Conservation (phyloP, 2,888 invertebrate species). For the Achlya flavicornis region DNA sequence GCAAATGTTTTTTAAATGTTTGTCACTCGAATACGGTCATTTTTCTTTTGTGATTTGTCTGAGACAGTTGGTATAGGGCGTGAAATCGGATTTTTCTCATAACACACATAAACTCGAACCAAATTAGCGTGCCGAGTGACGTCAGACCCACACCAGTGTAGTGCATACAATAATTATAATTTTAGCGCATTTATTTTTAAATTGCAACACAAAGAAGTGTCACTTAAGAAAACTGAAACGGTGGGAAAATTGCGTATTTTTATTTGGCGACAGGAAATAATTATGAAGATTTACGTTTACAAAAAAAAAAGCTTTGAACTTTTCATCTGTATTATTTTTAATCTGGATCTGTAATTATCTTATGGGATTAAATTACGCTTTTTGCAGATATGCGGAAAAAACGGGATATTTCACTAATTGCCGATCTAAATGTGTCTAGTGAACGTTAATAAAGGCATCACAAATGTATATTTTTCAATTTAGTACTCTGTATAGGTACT, state of each 20-base stretch:
- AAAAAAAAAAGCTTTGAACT: slow-evolving; percentile 41
- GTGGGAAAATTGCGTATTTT: slow-evolving; percentile 27
- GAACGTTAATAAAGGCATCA: neutral
- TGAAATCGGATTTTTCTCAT: slow-evolving; percentile 5
- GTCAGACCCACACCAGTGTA: slow-evolving; percentile 16
- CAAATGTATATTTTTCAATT: no score
- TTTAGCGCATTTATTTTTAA: slow-evolving; percentile 40
- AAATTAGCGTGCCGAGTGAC: slow-evolving; percentile 6
- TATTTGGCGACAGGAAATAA: slow-evolving; percentile 42
- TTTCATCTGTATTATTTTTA: slow-evolving; percentile 25
- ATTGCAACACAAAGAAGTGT: slow-evolving; percentile 39
- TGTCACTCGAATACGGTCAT: neutral
- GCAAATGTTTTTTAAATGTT: slow-evolving; percentile 5
- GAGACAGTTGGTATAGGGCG: neutral
- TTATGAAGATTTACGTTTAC: slow-evolving; percentile 39
- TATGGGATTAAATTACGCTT: neutral
- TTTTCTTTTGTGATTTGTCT: slow-evolving; percentile 8
- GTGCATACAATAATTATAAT: slow-evolving; percentile 33
- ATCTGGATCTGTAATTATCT: slow-evolving; percentile 13
- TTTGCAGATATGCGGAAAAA: neutral
- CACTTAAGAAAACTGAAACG: slow-evolving; percentile 28
- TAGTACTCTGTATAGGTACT: no score
- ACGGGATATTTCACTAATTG: neutral
- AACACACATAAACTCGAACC: slow-evolving; percentile 4
- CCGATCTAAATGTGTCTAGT: neutral